These are phyloP conservation scores for Trachops cirrhosus DNA, from an alignment of 2,797 vertebrate species.

Conservation along the genomic window DNA sequence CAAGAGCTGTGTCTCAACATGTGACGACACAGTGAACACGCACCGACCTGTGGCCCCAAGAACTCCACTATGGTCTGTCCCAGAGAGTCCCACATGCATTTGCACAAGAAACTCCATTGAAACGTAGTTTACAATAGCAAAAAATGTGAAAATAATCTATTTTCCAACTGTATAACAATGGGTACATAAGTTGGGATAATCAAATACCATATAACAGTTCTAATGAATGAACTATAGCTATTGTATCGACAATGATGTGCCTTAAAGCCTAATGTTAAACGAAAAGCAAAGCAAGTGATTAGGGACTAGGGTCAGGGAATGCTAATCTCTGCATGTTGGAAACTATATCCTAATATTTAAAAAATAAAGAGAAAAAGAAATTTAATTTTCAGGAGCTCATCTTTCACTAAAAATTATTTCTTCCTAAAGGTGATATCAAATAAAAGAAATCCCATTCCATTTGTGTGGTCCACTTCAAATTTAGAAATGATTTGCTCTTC, in stretches of 20 bases:
- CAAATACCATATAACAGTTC: not conserved
- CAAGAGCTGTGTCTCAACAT: not conserved
- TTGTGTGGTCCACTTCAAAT: not conserved
- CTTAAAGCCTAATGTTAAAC: not conserved
- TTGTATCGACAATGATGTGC: not conserved
- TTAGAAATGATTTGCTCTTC: not conserved
- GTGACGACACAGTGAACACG: accelerated
- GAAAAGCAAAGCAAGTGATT: not conserved
- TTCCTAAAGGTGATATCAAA: not conserved
- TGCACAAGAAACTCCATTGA: not conserved
- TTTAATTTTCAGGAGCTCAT: not conserved
- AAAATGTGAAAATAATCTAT: not conserved
- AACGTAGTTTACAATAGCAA: not conserved
- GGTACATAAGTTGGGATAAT: not conserved
- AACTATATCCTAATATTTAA: not conserved
- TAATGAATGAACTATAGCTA: not conserved
- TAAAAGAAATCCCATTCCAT: not conserved
- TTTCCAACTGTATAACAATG: not conserved
- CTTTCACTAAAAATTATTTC: not conserved
- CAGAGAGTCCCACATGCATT: not conserved
- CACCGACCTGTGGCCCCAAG: not conserved
- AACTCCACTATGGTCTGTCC: not conserved
- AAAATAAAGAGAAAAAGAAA: not conserved
- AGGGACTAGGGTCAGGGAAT: not conserved
- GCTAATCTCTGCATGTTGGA: not conserved